A percentile compares a stretch with the other conserved stretches of the same genome.
Conservation (phyloP, 2,797 vertebrate species). For the Anisognathus igniventris region DNA sequence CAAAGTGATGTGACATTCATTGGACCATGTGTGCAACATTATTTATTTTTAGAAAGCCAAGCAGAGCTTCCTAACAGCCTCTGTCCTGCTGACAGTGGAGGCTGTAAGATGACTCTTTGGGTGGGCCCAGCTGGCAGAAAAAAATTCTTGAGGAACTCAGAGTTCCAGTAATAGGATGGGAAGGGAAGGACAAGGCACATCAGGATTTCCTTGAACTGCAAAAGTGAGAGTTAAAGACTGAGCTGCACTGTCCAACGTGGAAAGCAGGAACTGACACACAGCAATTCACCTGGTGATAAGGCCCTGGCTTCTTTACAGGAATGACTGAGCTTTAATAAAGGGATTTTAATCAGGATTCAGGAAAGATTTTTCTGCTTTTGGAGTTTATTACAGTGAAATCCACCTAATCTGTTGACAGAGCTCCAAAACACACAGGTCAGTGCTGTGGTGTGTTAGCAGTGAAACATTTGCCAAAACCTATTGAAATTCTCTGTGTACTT, state of each 20-base stretch:
- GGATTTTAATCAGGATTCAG: background rate
- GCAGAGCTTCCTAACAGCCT: background rate
- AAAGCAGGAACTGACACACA: background rate
- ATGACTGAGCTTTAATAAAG: background rate
- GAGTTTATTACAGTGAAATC: background rate
- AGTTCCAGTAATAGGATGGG: background rate
- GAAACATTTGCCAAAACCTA: background rate
- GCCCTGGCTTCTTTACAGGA: background rate
- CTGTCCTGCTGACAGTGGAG: background rate
- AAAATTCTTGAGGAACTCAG: background rate
- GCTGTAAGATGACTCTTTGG: background rate
- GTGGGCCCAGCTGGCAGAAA: background rate
- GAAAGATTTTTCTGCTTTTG: background rate
- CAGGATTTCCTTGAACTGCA: background rate
- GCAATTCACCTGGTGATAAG: background rate
- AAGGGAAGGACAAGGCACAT: background rate
- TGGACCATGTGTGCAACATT: background rate
- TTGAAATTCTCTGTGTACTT: background rate
- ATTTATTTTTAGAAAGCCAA: background rate
- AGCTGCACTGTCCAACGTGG: background rate
- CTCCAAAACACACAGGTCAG: background rate
- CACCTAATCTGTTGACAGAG: background rate
- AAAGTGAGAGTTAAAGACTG: background rate
- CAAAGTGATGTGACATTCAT: background rate
- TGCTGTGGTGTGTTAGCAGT: background rate